Conservation (phyloP, 2,797 vertebrate species). For the Peromyscus attwateri region DNA sequence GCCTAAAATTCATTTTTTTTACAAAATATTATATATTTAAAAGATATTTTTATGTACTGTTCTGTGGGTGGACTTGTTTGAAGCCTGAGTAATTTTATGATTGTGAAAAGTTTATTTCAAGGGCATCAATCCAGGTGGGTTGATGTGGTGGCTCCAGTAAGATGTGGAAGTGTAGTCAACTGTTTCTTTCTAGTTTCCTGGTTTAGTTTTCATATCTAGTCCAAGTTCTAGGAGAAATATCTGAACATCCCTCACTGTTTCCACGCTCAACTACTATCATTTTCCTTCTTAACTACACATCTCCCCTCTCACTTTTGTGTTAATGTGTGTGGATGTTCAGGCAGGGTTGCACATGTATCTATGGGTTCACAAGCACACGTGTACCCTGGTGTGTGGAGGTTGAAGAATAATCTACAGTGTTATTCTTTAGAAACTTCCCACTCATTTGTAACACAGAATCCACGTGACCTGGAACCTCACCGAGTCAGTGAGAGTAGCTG, state of each 20-base stretch:
- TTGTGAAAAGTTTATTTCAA: neutral
- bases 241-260: accelerated
- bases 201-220: neutral
- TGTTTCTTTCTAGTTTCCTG: neutral
- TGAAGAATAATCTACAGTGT: neutral
- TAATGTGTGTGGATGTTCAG: neutral
- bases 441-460: neutral
- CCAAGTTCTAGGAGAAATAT: neutral
- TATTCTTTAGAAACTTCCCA: neutral
- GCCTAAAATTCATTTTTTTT: neutral
- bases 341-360: neutral
- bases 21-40: neutral
- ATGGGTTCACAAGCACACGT: neutral
- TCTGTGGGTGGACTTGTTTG: neutral
- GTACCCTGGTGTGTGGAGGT: neutral
- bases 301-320: neutral
- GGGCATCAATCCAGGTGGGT: neutral
- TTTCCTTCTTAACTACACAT: neutral
- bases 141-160: neutral
- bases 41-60: neutral
- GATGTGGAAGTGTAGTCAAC: neutral
- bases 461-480: neutral
- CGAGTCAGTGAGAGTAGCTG: neutral
- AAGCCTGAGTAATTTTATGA: neutral
- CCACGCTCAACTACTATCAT: no score